Conservation (phyloP, 2,113 vertebrate genomes). For the Capreolus pygargus region DNA sequence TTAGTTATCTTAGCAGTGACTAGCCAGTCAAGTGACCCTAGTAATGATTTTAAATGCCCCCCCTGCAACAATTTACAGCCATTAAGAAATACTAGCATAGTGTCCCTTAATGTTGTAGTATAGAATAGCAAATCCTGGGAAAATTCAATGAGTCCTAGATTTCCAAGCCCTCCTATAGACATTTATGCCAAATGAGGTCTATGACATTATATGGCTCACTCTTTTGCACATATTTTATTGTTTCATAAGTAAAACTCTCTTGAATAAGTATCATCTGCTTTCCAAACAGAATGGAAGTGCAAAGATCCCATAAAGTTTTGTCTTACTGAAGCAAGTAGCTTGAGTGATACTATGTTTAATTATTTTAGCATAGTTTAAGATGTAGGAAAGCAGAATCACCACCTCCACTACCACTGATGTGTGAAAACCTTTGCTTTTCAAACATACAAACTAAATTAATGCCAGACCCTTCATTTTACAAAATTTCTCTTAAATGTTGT, state of each 20-base stretch:
- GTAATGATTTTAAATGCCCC: not conserved
- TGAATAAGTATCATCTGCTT: not conserved
- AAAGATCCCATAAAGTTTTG: not conserved
- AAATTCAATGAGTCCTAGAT: not conserved
- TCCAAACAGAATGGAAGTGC: not conserved
- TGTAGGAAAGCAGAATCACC: not conserved
- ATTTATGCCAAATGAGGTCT: not conserved
- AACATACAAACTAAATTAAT: not conserved
- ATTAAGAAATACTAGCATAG: not conserved
- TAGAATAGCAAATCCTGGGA: conserved; percentile 12
- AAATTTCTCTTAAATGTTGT: not conserved
- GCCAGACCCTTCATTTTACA: not conserved
- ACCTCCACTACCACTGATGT: not conserved
- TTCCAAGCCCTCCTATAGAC: not conserved
- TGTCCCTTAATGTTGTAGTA: not conserved
- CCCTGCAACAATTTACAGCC: not conserved
- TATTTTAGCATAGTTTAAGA: not conserved
- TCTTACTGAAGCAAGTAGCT: not conserved
- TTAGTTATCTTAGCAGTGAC: not conserved
- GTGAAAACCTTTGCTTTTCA: not conserved
- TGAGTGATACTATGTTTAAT: not conserved
- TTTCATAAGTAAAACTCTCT: not conserved
- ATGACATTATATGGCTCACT: not conserved
- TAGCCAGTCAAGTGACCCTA: not conserved
- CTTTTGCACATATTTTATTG: not conserved